Evolutionary conservation across 2,888 invertebrate species (phyloP).

Genomic region (Trissolcus japonicus): DNA sequence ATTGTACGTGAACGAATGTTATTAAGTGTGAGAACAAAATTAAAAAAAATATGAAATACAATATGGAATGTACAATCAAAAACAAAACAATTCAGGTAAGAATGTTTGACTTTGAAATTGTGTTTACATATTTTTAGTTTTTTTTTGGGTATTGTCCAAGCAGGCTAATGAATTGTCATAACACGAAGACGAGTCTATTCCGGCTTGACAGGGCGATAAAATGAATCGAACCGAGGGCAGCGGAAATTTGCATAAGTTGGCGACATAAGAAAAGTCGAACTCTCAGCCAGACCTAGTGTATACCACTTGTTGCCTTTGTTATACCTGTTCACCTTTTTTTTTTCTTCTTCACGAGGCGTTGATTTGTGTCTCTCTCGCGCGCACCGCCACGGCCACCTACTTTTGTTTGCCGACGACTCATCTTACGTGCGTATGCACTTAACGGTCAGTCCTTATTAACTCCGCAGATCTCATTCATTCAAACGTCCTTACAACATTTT

Average conservation of each 20-base stretch:
- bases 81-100: neutral
- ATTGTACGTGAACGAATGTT: too few species aligned
- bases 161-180: neutral
- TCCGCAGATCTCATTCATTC: slow-evolving; percentile 40
- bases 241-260: slow-evolving; percentile 37
- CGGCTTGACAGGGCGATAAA: slow-evolving; percentile 12
- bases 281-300: slow-evolving; percentile 61
- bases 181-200: slow-evolving; percentile 18
- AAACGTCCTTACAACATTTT: slow-evolving; percentile 21
- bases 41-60: too few species aligned
- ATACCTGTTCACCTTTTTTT: slow-evolving; percentile 75
- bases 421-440: slow-evolving; percentile 32
- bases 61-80: neutral
- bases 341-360: slow-evolving; percentile 36
- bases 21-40: too few species aligned
- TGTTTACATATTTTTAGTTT: neutral
- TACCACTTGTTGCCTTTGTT: slow-evolving; percentile 83
- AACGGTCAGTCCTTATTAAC: slow-evolving; percentile 45
- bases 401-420: slow-evolving; percentile 49
- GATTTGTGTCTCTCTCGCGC: slow-evolving; percentile 16
- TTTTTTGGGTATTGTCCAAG: neutral
- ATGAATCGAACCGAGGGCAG: slow-evolving; percentile 2
- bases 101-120: neutral
- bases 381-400: slow-evolving; percentile 37
- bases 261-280: slow-evolving; percentile 25